Percentiles rank a stretch among this genome's conserved stretches.
These are phyloP conservation scores for Coluber constrictor DNA, from an alignment of 2,797 vertebrate species.

Conservation along the genomic window DNA sequence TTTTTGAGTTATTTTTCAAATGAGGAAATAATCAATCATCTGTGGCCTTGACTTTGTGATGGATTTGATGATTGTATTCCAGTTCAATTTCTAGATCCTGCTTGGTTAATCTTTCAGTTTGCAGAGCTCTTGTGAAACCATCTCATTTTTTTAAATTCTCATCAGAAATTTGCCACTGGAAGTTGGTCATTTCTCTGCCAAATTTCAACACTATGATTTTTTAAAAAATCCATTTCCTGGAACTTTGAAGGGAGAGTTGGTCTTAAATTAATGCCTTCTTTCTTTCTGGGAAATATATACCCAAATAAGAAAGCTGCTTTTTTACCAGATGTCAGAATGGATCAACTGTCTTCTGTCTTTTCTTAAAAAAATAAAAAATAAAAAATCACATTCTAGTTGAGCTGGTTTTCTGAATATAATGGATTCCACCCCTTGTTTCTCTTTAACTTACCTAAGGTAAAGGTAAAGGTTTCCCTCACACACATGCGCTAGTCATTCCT, in stretches of 20 bases:
- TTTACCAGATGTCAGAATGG: neutral
- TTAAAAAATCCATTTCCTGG: neutral
- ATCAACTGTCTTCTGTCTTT: neutral
- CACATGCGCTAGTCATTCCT: fast-evolving
- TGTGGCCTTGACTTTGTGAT: neutral
- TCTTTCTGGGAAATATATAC: neutral
- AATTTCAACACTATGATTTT: neutral
- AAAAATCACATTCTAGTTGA: neutral
- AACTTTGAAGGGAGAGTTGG: neutral
- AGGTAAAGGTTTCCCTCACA: too few relatives aligned
- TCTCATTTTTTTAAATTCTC: neutral
- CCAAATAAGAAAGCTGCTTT: neutral
- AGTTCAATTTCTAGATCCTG: neutral
- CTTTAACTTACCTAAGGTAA: neutral
- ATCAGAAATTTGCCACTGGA: neutral
- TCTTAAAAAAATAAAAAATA: neutral
- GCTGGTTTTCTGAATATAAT: neutral
- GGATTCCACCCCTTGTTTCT: neutral
- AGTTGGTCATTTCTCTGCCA: neutral
- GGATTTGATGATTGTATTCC: neutral
- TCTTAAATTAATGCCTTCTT: neutral
- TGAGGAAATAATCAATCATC: neutral
- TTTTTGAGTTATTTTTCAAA: neutral
- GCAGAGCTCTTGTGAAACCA: neutral
- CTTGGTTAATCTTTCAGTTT: neutral